phyloP scores from a whole-genome alignment of 2,888 invertebrate genomes.

The Amphipoea oculea region DNA sequence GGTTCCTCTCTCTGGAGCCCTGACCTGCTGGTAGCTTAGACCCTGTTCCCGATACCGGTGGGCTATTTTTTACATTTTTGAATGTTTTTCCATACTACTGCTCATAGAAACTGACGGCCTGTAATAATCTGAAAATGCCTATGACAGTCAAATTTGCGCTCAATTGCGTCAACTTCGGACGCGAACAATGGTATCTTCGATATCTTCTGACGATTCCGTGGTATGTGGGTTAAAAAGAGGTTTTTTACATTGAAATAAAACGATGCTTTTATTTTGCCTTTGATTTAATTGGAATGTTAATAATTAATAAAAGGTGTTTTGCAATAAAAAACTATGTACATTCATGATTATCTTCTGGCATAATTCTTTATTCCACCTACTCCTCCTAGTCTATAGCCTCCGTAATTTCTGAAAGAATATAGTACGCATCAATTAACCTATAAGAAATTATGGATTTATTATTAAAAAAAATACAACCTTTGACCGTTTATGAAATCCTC shows the following conservation, averaged over 20 bases:
- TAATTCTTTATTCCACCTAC: slow-evolving; percentile 21
- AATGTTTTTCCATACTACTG: too few species aligned
- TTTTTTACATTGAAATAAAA: slow-evolving; percentile 13
- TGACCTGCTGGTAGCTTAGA: too few species aligned
- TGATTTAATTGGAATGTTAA: not conserved
- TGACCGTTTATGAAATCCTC: not conserved
- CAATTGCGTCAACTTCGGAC: too few species aligned
- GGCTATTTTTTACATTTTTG: too few species aligned
- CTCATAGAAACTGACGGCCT: too few species aligned
- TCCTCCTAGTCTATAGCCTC: not conserved
- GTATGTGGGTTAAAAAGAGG: not conserved
- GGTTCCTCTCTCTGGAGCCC: too few species aligned
- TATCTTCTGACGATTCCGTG: too few species aligned
- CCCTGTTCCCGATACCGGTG: too few species aligned
- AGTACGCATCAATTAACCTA: not conserved
- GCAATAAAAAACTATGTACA: not conserved
- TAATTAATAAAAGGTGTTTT: not conserved
- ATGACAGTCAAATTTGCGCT: too few species aligned
- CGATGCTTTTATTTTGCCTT: not conserved
- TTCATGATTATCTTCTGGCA: not conserved
- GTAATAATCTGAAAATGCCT: too few species aligned
- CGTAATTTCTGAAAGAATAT: not conserved
- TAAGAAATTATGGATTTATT: not conserved
- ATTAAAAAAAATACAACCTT: not conserved
- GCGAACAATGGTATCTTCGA: too few species aligned